Evolutionary conservation across 2,797 vertebrate species (phyloP).

Genomic region (Cyclopterus lumpus): DNA sequence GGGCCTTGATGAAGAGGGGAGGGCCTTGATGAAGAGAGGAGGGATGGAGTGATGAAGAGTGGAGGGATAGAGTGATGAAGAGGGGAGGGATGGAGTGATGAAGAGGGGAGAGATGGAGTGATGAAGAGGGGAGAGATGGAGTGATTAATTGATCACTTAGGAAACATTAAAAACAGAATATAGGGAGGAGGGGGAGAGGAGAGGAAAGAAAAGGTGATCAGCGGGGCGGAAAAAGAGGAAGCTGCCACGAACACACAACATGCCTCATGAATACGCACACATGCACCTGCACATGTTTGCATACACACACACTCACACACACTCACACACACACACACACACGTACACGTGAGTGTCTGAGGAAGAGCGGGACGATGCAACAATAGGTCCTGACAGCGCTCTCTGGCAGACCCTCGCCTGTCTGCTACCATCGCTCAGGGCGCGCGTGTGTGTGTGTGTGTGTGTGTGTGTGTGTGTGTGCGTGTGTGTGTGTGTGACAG

Average conservation of each 20-base stretch:
- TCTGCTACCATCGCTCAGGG: slow-evolving; percentile 64
- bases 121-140: too few species aligned
- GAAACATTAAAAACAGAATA: background rate
- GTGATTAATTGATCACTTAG: background rate
- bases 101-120: too few species aligned
- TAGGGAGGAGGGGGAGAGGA: background rate
- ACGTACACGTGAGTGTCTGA: slow-evolving; percentile 21
- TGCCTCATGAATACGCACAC: background rate
- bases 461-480: slow-evolving; percentile 23
- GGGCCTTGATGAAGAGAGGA: too few species aligned
- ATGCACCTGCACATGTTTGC: background rate
- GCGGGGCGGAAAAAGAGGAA: slow-evolving; percentile 25
- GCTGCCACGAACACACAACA: slow-evolving; percentile 19
- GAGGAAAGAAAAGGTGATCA: slow-evolving; percentile 9
- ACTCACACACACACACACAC: background rate
- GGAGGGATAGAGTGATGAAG: too few species aligned
- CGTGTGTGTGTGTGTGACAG: slow-evolving; percentile 52
- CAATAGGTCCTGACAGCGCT: slow-evolving; percentile 68
- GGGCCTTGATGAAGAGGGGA: too few species aligned
- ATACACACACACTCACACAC: background rate
- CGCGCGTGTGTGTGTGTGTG: slow-evolving; percentile 16
- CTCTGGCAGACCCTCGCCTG: slow-evolving; percentile 55
- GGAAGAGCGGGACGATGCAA: slow-evolving; percentile 37
- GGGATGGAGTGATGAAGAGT: too few species aligned
- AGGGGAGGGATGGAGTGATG: too few species aligned